Percentiles rank a stretch among this genome's conserved stretches.
Conservation (phyloP, 2,888 invertebrate species). For the Ochropleura leucogaster region DNA sequence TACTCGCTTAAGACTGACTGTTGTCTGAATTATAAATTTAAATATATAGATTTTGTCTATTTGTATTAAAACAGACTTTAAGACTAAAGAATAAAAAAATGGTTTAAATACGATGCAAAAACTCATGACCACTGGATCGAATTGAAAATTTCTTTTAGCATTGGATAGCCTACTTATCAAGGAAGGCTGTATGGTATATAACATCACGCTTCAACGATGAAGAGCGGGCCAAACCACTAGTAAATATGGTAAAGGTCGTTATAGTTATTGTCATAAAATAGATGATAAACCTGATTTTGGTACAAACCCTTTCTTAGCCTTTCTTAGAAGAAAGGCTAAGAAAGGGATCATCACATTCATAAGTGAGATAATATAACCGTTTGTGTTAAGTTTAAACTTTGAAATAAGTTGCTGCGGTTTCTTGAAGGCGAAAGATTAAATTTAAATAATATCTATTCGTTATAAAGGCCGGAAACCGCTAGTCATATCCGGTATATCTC, state of each 20-base stretch:
- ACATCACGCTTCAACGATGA: too few species aligned
- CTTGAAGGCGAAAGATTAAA: conserved; percentile 68
- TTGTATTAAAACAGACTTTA: neutral
- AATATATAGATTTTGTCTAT: neutral
- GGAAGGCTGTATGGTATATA: too few species aligned
- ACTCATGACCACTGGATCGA: too few species aligned
- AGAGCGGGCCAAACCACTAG: too few species aligned
- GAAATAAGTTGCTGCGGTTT: conserved; percentile 48
- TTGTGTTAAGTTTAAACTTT: conserved; percentile 11
- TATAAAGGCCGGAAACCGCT: conserved; percentile 74
- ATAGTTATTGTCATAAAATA: neutral
- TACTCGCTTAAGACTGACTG: neutral
- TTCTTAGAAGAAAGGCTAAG: too few species aligned
- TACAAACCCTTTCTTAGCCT: too few species aligned
- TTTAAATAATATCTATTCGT: conserved; percentile 70
- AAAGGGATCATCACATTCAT: neutral
- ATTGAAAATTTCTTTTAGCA: too few species aligned
- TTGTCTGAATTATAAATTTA: neutral
- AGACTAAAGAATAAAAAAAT: neutral
- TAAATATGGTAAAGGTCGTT: neutral
- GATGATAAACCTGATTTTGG: neutral
- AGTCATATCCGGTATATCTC: conserved; percentile 76
- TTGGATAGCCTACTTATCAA: too few species aligned
- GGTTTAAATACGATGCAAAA: too few species aligned
- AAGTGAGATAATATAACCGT: conserved; percentile 4